Conservation (phyloP, 2,113 vertebrate species). For the Sialia sialis region DNA sequence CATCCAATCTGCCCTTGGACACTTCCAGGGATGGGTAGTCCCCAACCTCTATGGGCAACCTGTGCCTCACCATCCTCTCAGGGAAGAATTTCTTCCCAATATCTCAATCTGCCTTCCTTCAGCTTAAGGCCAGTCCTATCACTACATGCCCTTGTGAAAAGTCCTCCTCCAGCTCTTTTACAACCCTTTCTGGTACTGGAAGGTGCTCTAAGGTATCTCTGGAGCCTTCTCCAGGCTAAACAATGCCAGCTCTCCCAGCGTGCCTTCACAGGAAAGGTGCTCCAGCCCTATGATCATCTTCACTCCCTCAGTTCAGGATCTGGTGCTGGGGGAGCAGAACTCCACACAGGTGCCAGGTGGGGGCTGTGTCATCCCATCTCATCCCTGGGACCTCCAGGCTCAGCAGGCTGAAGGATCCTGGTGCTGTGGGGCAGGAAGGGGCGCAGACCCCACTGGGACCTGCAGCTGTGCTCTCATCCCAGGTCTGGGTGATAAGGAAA, state of each 20-base stretch:
- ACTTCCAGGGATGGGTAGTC: neutral
- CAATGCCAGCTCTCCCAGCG: neutral
- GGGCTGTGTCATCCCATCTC: neutral
- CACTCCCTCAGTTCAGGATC: accelerated
- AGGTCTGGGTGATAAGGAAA: neutral
- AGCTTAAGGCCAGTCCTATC: neutral
- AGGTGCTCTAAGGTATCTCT: neutral
- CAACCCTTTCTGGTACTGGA: neutral
- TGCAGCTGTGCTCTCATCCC: neutral
- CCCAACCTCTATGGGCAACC: neutral
- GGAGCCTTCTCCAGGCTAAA: neutral
- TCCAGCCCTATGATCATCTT: neutral
- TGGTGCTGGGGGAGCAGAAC: neutral
- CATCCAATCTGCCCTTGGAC: neutral
- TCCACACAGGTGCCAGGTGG: accelerated
- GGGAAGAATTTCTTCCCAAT: neutral
- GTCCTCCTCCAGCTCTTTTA: neutral
- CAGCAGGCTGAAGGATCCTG: neutral
- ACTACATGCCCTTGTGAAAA: neutral
- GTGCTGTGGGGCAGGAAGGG: neutral
- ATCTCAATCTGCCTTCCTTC: neutral
- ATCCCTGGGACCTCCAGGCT: accelerated
- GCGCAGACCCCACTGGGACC: neutral
- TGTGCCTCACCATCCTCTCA: neutral
- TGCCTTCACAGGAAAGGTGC: neutral